These are phyloP conservation scores for Amphiprion percula DNA, from an alignment of 2,113 vertebrate species.

Conservation along the genomic window DNA sequence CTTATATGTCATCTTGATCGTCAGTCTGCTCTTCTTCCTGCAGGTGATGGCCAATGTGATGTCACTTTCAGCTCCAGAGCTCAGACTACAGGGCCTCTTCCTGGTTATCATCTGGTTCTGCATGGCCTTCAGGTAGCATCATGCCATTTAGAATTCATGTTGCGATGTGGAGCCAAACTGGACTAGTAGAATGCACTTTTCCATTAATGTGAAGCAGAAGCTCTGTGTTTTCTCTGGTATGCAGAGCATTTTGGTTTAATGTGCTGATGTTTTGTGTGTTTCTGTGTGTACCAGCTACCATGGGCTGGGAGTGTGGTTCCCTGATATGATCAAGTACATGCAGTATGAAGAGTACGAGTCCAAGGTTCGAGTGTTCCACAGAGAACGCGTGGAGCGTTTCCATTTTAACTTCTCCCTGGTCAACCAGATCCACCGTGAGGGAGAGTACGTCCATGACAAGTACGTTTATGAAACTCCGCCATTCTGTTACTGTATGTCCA, in stretches of 20 bases:
- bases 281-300: constrained; percentile 88
- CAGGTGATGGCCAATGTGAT: constrained; percentile 94
- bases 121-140: constrained; percentile 93
- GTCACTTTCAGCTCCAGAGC: constrained; percentile 90
- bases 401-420: constrained; percentile 97
- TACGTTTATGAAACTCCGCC: constrained; percentile 68
- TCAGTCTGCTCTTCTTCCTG: constrained; percentile 7
- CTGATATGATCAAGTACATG: constrained; percentile 97
- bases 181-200: neutral
- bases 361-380: constrained; percentile 88
- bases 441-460: constrained; percentile 93
- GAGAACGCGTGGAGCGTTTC: constrained; percentile 89
- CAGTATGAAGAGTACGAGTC: constrained; percentile 94
- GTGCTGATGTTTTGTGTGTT: neutral
- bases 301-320: constrained; percentile 97
- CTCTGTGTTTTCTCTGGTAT: neutral
- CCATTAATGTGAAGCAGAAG: fast-evolving
- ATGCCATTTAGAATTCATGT: neutral
- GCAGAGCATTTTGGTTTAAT: neutral
- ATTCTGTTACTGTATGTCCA: too few relatives aligned
- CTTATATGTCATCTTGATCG: neutral
- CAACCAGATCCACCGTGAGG: constrained; percentile 94
- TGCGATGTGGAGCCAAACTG: neutral
- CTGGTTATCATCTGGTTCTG: constrained; percentile 97
- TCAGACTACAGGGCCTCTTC: constrained; percentile 92